A percentile compares a stretch with the other conserved stretches of the same genome.
Conservation (phyloP, 1,140 invertebrate species). For the Bombyx mandarina region DNA sequence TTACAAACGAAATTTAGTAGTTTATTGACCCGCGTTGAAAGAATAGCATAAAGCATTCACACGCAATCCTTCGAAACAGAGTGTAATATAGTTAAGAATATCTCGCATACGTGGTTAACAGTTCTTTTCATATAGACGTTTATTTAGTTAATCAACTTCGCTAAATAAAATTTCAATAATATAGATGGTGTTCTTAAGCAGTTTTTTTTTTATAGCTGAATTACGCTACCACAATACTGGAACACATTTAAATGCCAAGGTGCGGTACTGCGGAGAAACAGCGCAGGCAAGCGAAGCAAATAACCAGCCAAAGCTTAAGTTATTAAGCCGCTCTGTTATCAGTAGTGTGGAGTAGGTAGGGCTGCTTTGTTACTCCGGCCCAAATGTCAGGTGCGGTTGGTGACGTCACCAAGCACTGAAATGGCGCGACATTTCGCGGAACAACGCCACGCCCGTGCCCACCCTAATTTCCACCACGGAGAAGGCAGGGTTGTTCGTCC, state of each 20-base stretch:
- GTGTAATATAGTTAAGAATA: no score
- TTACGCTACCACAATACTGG: no score
- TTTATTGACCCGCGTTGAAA: conserved; percentile 20
- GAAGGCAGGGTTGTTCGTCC: conserved; percentile 42
- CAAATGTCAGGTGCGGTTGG: conserved; percentile 62
- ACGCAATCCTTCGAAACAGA: conserved; percentile 12
- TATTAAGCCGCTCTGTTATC: conserved; percentile 59
- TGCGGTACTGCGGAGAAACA: conserved; percentile 29
- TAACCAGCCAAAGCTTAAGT: conserved; percentile 35
- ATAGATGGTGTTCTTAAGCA: no score
- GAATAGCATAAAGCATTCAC: conserved; percentile 17
- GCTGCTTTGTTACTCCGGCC: conserved; percentile 54
- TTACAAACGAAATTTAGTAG: conserved; percentile 2
- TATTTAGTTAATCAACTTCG: no score
- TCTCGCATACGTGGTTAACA: no score
- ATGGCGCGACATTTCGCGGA: conserved; percentile 62
- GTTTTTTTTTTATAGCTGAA: no score
- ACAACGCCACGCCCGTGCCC: conserved; percentile 46
- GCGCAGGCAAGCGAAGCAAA: conserved; percentile 35
- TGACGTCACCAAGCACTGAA: conserved; percentile 52
- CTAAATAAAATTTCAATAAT: no score
- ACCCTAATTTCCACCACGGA: conserved; percentile 52
- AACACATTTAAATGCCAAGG: conserved; percentile 48
- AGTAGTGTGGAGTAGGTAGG: conserved; percentile 45
- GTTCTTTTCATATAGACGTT: no score